These are phyloP conservation scores for Helicoverpa armigera DNA, from an alignment of 1,140 invertebrate genomes.

Conservation along the genomic window DNA sequence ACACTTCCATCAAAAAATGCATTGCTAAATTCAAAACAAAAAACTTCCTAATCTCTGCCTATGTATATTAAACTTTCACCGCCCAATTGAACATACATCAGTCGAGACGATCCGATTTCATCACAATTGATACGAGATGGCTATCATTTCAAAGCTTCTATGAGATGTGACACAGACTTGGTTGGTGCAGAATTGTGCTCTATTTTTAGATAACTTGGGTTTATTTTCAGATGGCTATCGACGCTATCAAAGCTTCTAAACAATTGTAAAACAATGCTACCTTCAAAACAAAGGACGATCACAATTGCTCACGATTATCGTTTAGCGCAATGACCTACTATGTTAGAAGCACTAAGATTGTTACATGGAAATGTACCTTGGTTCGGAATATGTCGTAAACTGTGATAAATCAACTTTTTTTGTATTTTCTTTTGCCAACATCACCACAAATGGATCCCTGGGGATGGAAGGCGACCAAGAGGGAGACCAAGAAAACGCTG, in stretches of 20 bases:
- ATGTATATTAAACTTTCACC: background rate
- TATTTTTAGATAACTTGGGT: too few species aligned
- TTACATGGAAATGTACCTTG: background rate
- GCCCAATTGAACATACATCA: background rate
- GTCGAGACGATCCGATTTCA: background rate
- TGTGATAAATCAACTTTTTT: too few species aligned
- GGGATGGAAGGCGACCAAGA: too few species aligned
- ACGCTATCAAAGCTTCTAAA: background rate
- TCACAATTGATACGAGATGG: background rate
- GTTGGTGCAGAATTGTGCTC: too few species aligned
- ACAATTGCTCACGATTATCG: background rate
- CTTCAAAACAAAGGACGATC: background rate
- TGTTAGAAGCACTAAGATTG: background rate
- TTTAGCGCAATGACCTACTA: background rate
- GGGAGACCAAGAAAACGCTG: too few species aligned
- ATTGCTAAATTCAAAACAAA: too few species aligned
- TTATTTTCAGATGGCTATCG: too few species aligned
- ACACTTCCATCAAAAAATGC: too few species aligned
- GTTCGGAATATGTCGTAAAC: too few species aligned
- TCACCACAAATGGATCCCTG: too few species aligned
- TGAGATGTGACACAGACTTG: too few species aligned
- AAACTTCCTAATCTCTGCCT: background rate
- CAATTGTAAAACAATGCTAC: constrained; percentile 17
- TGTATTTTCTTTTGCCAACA: too few species aligned
- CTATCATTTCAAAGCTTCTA: background rate